Evolutionary conservation across 2,888 invertebrate genomes (phyloP), one percentile per base, ranked within the genome.

Genomic region (Globia sparganii): DNA sequence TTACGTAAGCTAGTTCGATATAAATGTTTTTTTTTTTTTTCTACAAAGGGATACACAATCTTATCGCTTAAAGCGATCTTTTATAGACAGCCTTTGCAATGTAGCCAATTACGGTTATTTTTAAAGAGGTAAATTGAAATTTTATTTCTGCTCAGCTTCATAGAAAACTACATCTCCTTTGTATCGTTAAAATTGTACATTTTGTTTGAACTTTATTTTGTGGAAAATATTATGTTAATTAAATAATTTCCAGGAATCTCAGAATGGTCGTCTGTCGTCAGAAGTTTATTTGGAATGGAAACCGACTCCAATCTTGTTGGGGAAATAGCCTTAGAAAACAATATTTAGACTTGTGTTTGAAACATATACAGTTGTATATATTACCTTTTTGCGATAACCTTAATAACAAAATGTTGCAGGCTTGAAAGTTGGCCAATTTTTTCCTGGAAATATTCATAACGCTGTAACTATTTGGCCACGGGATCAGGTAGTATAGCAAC

Each of bases 271-370:
- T 25, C 4, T 43, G 25, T 21, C n/a, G 13, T 40, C 6, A n/a
- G 11, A 56, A 64, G 64, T 80, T 72, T 46, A 2, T 80, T 65
- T 40, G 18, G 13, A 75, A 28, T 40, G 34, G 40, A 49, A 53
- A 34, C 64, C 18, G 28, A 37, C 34, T 81, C 25, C 15, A 28
- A 15, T 3, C 58, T 43, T 28, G 49, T 53, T n/a, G 31, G 11
- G 4, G 21, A 68, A 58, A 82, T 43, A 64, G 67, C 77, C 77
- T 4, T 9, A 66, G 61, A 77, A n/a, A n/a, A n/a, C n/a, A n/a
- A n/a, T n/a, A n/a, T n/a, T 49, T 28, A 34, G 2, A 28, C 18
- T 49, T 68, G 77, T 43, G 15, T 76, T 53, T 43, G 25, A 34
- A 58, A 68, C 11, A 34, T 56, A 61, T 59, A 21, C 13, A 62